Evolutionary conservation across 2,113 vertebrate genomes (phyloP), one percentile per base, ranked within the genome.

Genomic region (Lagopus leucura): DNA sequence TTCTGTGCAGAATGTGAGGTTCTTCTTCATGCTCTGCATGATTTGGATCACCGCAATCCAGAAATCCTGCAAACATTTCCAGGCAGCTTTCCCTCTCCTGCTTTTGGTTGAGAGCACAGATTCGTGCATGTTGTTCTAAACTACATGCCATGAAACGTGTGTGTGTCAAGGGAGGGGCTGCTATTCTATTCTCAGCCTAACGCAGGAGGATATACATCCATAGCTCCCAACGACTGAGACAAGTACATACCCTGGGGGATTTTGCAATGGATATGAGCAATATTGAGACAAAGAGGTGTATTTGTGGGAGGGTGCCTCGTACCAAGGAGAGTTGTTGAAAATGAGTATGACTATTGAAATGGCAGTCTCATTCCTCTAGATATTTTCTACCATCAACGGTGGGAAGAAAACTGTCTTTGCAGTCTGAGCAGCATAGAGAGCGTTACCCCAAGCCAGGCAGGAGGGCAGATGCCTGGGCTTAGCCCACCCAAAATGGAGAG

Each of bases 251-350:
- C 86, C 67, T n/a, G 66, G 30, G 86, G 90, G 85, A 83, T 48
- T 34, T 21, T 43, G 55, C 71, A 30, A 19, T 32, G 61, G 60
- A n/a, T 63, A 42, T 45, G 48, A 92, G 61, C 74, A 82, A 43
- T 36, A 82, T 1, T 11, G 64, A 95, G 86, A 81, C 69, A 77
- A 70, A 93, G 69, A 71, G 40, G 38, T 60, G 81, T 7, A 30
- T 22, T 67, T 75, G 43, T 42, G 25, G 91, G 75, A 83, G 42
- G 58, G 57, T 71, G 34, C 61, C 38, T 73, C 55, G 10, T 54
- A 6, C 48, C 1, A 6, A 73, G 57, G 42, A 78, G 22, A 57
- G 66, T 66, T 55, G 32, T 47, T 13, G 32, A 61, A 85, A 88
- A 67, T 2, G 6, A 30, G 27, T 10, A 32, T 7, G 3, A 50